These are phyloP conservation scores for Aspidapion aeneum DNA, from an alignment of 2,888 invertebrate species.

Conservation along the genomic window DNA sequence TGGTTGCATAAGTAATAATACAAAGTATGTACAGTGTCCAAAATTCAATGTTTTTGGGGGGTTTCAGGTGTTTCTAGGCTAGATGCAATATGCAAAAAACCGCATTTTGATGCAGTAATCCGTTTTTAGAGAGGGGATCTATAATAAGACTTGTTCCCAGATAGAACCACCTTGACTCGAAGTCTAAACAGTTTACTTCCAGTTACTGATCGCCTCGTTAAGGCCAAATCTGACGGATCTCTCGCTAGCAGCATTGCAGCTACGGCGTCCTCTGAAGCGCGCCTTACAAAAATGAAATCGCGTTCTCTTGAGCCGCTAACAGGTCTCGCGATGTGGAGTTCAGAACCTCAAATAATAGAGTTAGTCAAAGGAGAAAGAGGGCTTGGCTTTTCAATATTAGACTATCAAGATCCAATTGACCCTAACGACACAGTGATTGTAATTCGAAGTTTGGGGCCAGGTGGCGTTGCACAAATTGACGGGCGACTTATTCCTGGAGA, in stretches of 20 bases:
- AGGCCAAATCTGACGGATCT: constrained; percentile 92
- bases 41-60: no score
- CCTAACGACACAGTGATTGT: constrained; percentile 97
- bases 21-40: no score
- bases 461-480: constrained; percentile 96
- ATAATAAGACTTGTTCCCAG: constrained; percentile 41
- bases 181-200: constrained; percentile 63
- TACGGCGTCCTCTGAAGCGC: constrained; percentile 50
- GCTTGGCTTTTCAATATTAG: constrained; percentile 96
- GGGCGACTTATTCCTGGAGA: constrained; percentile 98
- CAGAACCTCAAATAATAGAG: constrained; percentile 94
- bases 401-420: constrained; percentile 93
- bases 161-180: constrained; percentile 49
- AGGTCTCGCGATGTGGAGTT: constrained; percentile 97
- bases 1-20: no score
- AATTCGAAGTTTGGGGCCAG: constrained; percentile 95
- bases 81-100: no score
- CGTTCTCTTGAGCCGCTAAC: constrained; percentile 96
- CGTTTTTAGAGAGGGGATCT: constrained; percentile 39
- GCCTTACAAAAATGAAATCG: constrained; percentile 68
- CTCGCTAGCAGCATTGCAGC: constrained; percentile 64
- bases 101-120: no score
- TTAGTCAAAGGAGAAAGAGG: constrained; percentile 96
- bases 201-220: constrained; percentile 68
- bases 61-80: no score